Evolutionary conservation across 2,113 vertebrate genomes (phyloP).

Genomic region (Crotalus horridus): DNA sequence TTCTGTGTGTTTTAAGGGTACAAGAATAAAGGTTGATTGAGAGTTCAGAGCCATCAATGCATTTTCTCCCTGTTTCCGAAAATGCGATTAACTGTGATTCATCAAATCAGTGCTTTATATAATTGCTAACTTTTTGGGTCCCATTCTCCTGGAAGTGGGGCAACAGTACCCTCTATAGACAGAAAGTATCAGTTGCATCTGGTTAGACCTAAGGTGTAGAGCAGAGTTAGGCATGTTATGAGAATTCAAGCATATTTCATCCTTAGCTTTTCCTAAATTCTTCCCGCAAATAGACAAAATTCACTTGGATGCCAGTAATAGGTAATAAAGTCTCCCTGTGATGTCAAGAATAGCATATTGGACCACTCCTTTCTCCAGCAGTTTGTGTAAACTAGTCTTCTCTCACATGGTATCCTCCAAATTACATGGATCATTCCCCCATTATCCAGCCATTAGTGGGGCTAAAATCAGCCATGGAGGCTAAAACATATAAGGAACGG

Average conservation of each 20-base stretch:
- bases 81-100: constrained; percentile 57
- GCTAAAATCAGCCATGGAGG: no score
- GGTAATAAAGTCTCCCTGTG: background rate
- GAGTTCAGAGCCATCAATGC: constrained; percentile 47
- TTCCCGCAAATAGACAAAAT: background rate
- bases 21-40: constrained; percentile 50
- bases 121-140: constrained; percentile 40
- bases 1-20: constrained; percentile 13
- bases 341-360: background rate
- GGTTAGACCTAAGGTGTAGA: background rate
- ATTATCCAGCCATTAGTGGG: background rate
- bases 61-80: constrained; percentile 36
- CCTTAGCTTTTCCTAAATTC: background rate
- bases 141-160: constrained; percentile 17
- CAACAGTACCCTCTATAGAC: background rate
- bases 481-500: no score
- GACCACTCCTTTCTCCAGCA: background rate
- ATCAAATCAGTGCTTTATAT: constrained; percentile 58
- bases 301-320: background rate
- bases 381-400: background rate
- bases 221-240: background rate
- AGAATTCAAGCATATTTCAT: background rate
- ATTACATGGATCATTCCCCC: background rate
- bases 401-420: background rate
- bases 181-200: background rate